These are phyloP conservation scores for Tiliqua scincoides DNA, from an alignment of 2,113 vertebrate species.

Conservation along the genomic window DNA sequence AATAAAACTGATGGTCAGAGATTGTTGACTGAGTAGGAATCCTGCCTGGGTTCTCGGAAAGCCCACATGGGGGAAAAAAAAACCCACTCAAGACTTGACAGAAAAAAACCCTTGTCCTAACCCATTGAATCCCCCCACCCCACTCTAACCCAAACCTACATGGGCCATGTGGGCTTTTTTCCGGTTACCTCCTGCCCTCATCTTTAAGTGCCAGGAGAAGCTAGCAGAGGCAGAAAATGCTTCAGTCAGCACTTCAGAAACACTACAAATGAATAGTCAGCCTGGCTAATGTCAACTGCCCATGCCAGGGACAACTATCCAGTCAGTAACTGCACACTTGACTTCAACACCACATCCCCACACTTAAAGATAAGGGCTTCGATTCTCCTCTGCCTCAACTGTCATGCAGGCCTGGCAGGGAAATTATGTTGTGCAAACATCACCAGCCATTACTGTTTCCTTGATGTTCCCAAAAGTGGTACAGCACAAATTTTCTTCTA, in stretches of 20 bases:
- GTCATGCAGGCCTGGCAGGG: background rate
- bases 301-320: background rate
- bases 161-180: too few species aligned
- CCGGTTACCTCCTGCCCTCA: background rate
- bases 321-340: background rate
- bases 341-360: background rate
- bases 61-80: too few species aligned
- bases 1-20: too few species aligned
- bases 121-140: too few species aligned
- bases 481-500: too few species aligned
- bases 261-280: background rate
- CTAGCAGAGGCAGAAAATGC: too few species aligned
- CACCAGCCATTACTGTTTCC: background rate
- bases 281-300: background rate
- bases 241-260: background rate
- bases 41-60: too few species aligned
- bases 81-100: too few species aligned
- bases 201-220: background rate
- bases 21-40: too few species aligned
- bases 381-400: background rate
- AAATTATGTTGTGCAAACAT: background rate
- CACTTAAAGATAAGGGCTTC: too few species aligned
- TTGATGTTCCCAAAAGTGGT: background rate
- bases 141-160: too few species aligned
- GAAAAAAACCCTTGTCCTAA: too few species aligned